phyloP scores from a whole-genome alignment of 2,113 vertebrate species.

The Boleophthalmus pectinirostris region DNA sequence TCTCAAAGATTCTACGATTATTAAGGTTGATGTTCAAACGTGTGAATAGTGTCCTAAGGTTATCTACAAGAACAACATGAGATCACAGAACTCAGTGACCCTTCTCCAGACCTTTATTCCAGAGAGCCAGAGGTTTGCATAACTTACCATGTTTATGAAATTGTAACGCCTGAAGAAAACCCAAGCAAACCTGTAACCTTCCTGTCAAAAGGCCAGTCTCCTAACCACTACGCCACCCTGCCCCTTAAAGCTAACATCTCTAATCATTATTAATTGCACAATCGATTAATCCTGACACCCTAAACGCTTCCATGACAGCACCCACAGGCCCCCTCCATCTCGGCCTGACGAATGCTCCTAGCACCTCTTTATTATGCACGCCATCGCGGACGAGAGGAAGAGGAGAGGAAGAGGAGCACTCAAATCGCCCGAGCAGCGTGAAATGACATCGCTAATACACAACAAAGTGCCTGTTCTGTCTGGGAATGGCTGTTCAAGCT shows the following conservation, averaged over 20 bases:
- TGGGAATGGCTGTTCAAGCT: constrained; percentile 43
- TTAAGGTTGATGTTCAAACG: no score
- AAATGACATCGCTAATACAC: constrained; percentile 62
- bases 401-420: constrained; percentile 45
- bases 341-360: constrained; percentile 52
- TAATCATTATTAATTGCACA: background rate
- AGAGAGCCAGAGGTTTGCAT: no score
- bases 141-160: no score
- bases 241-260: background rate
- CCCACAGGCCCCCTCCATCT: constrained; percentile 45
- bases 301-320: constrained; percentile 8
- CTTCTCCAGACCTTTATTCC: no score
- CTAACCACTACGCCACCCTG: background rate
- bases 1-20: no score
- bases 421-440: constrained; percentile 58
- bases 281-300: background rate
- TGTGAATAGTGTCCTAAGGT: no score
- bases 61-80: no score
- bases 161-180: no score
- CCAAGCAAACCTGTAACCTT: no score
- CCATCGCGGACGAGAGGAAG: constrained; percentile 42
- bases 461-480: constrained; percentile 36
- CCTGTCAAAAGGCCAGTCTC: background rate
- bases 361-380: constrained; percentile 58
- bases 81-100: no score